Base-by-base conservation (phyloP, 2,797 vertebrate species). In the Chloroceryle inda region DNA sequence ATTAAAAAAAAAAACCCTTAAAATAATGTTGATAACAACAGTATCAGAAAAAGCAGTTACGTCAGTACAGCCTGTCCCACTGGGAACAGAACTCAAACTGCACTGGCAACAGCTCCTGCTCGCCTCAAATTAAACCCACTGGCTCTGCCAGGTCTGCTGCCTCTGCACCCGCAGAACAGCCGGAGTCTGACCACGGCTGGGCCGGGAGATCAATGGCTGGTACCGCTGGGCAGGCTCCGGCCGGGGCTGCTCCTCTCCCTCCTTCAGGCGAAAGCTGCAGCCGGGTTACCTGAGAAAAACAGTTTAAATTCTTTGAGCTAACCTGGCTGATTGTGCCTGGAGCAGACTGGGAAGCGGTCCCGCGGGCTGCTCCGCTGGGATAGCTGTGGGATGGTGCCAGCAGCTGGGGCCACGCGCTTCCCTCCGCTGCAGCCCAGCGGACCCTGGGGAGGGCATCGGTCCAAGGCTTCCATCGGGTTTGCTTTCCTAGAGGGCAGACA, bases 11-110 rank as follows among this genome's bases (percentile, higher is more conserved):
- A 29, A 78, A 19, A 44, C 38, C 8, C 37, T 2, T 3, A 63
- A 50, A 86, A 26, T 5, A 7, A 7, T 1, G 1, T n/a, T 26
- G 38, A 14, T 69, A 71, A 69, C 40, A 77, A 6, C 1, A 45
- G 20, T 9, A 53, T 14, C 44, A 58, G 11, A 38, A 52, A 59
- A 56, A 24, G 2, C 45, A 20, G 68, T 58, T n/a, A 31, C 29
- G 17, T 15, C 66, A 27, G 4, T 4, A 5, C 2, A 27, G 53
- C n/a, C n/a, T 6, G 0, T 10, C 2, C 33, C 42, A 29, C 10
- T 5, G 64, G 63, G 50, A 88, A 4, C 10, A 22, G 63, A 56
- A 49, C 33, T 67, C 53, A 37, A 38, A 35, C 19, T 8, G 3
- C 13, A 1, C 27, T 14, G 31, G 38, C 45, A 38, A 1, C 49